These are phyloP conservation scores for Pheucticus melanocephalus DNA, from an alignment of 2,113 vertebrate species.

Conservation along the genomic window DNA sequence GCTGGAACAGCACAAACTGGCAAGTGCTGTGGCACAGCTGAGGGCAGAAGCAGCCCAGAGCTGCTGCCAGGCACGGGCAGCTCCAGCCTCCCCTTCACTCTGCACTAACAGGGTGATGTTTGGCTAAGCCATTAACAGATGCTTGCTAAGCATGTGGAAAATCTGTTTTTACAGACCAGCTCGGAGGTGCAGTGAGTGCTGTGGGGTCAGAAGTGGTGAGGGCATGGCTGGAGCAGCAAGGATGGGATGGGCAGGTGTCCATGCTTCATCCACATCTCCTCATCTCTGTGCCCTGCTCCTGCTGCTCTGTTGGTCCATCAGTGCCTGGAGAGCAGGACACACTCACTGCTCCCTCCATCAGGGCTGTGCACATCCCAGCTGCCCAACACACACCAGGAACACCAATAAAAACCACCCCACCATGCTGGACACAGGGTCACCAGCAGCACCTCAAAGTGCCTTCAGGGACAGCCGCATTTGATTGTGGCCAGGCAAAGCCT, in stretches of 20 bases:
- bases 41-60: not conserved
- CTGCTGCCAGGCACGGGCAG: not conserved
- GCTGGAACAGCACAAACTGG: accelerated
- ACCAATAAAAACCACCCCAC: not conserved
- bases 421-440: accelerated
- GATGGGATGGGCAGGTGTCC: not conserved
- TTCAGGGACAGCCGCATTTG: accelerated
- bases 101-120: not conserved
- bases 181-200: accelerated
- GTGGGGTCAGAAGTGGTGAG: not conserved
- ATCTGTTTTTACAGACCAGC: not conserved
- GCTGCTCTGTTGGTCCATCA: not conserved
- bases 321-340: not conserved
- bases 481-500: not conserved
- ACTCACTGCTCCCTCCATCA: accelerated
- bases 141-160: not conserved
- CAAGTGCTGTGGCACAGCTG: accelerated
- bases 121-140: not conserved
- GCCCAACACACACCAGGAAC: not conserved
- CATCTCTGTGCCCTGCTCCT: not conserved
- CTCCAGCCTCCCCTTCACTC: not conserved
- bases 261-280: not conserved
- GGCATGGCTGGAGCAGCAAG: not conserved
- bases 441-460: not conserved
- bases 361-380: not conserved